phyloP scores from a whole-genome alignment of 2,797 vertebrate species.

The Lophotriccus pileatus region DNA sequence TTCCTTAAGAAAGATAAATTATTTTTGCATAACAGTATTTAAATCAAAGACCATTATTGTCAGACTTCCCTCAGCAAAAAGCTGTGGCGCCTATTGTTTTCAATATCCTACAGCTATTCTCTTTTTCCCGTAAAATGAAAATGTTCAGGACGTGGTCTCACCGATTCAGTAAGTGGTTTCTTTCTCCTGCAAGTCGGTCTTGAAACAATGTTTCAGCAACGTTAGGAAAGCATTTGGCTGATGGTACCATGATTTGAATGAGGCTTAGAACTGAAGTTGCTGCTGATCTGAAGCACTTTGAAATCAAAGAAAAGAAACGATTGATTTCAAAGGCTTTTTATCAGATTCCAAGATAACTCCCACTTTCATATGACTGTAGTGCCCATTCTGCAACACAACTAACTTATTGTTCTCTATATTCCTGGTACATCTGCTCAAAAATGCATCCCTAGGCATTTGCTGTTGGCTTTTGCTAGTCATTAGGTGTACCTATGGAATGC shows the following conservation, averaged over 20 bases:
- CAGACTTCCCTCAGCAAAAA: conserved; percentile 3
- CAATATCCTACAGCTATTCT: conserved; percentile 39
- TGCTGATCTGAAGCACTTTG: not conserved
- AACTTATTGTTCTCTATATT: not conserved
- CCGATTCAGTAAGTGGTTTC: not conserved
- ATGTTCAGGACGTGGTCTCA: conserved; percentile 8
- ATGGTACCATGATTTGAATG: not conserved
- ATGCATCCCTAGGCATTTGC: not conserved
- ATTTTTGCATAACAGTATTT: not conserved
- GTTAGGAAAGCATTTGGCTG: not conserved
- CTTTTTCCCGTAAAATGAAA: conserved; percentile 45
- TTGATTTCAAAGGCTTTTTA: not conserved
- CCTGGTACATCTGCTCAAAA: not conserved
- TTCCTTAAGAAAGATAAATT: not conserved
- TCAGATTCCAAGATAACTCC: not conserved
- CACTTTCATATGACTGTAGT: not conserved
- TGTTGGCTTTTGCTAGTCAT: not conserved
- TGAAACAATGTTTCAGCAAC: not conserved
- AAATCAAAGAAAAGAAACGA: not conserved
- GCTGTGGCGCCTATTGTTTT: conserved; percentile 35
- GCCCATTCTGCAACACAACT: not conserved
- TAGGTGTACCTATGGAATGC: not conserved
- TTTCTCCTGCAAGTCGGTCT: not conserved
- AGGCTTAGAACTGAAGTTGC: not conserved
- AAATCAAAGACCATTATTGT: conserved; percentile 30